Percentiles rank a stretch among this genome's conserved stretches.
phyloP scores from a whole-genome alignment of 2,113 vertebrate species.

The Deroptyus accipitrinus region DNA sequence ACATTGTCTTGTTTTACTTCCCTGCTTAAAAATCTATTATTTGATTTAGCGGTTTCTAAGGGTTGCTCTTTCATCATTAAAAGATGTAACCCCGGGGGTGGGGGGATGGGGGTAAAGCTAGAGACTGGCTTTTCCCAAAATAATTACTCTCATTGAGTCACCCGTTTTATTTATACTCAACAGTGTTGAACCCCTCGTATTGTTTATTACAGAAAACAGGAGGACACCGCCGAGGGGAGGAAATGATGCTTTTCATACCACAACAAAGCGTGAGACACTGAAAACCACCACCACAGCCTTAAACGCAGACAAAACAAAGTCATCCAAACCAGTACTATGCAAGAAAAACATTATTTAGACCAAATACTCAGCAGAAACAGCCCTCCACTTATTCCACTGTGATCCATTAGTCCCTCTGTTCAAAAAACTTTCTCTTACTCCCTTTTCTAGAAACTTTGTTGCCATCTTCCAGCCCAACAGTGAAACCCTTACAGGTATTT shows the following conservation, averaged over 20 bases:
- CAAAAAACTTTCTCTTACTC: conserved; percentile 2
- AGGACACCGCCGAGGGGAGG: background rate
- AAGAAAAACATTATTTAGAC: background rate
- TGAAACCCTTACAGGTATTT: conserved; percentile 45
- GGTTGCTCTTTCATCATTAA: background rate
- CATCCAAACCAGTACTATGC: background rate
- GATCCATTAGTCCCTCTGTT: conserved; percentile 1
- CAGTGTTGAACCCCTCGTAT: background rate
- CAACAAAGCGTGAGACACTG: conserved; percentile 33
- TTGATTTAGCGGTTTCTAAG: background rate
- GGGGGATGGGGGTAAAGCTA: background rate
- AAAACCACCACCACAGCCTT: conserved; percentile 11
- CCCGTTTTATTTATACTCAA: conserved; percentile 11
- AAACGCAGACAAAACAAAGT: conserved; percentile 53
- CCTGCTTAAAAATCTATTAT: background rate
- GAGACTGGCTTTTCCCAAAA: background rate
- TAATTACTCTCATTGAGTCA: background rate
- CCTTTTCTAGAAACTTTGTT: background rate
- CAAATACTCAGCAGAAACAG: conserved; percentile 13
- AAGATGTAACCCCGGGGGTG: background rate
- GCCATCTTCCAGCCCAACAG: background rate
- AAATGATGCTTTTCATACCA: conserved; percentile 5
- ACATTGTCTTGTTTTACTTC: background rate
- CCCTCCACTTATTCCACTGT: background rate
- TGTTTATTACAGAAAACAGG: conserved; percentile 32